Evolutionary conservation across 2,888 invertebrate species (phyloP), one percentile per base, ranked within the genome.

Genomic region (Cenopis cana): DNA sequence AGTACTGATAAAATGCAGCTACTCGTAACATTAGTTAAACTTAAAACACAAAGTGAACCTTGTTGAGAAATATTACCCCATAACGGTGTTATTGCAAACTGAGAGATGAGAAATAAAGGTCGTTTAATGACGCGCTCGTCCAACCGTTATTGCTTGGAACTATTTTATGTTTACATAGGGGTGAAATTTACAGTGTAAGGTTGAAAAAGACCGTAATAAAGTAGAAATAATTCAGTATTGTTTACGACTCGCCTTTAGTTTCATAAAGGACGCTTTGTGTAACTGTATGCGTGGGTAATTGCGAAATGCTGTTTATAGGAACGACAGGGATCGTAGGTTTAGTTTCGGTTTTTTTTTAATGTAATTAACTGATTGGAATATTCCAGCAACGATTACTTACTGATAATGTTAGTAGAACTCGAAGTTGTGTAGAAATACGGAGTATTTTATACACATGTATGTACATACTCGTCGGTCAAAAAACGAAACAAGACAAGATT

Each of bases 31-130:
- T 17, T 49, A n/a, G 68, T 75, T 74, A 68, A 62, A 61, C 72
- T 68, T 75, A 70, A 73, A 62, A 75, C 66, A 76, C 78, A 80
- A 81, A 81, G 81, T 79, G 78, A 78, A 68, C 76, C 78, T 76
- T 76, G 77, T 82, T 81, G 75, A 77, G 74, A 76, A 81, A 78
- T 82, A 85, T 82, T 77, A 77, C 80, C 66, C 75, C 74, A 79
- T 85, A 82, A 82, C 78, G 52, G 54, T 72, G 78, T 78, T 84
- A 83, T 80, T 82, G 77, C 80, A 54, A 64, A 78, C 75, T 61
- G 18, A 29, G 41, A 46, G 65, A 59, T 59, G 65, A 70, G 59
- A 65, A 54, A 70, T 70, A 70, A 69, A 70, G 59, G 52, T 52
- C 57, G 52, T 65, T 70, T 70, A 70, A n/a, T 33, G 65, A 9